Conservation (phyloP, 2,888 invertebrate genomes). For the Mesopsocus fuscifrons region DNA sequence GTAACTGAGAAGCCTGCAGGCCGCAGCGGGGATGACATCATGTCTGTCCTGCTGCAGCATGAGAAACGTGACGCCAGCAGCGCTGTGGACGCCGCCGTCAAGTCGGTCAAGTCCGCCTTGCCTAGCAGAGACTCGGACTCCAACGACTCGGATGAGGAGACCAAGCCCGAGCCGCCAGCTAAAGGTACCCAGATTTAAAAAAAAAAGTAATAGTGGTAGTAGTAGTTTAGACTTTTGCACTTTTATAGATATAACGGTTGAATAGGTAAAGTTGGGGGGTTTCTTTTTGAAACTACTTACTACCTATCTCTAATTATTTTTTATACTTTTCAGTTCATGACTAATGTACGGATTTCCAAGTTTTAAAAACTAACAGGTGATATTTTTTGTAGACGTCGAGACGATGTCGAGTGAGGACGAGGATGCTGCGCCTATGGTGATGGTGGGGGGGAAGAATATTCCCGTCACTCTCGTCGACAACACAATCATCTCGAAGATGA, state of each 20-base stretch:
- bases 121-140: slow-evolving; percentile 32
- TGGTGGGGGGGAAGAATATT: slow-evolving; percentile 59
- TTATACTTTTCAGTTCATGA: no score
- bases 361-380: no score
- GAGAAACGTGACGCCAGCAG: slow-evolving; percentile 52
- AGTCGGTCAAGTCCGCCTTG: slow-evolving; percentile 20
- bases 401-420: slow-evolving; percentile 61
- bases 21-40: slow-evolving; percentile 53
- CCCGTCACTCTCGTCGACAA: slow-evolving; percentile 73
- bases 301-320: no score
- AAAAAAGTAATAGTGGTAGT: no score
- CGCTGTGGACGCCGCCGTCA: slow-evolving; percentile 36
- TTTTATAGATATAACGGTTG: no score
- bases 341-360: no score
- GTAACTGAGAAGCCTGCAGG: slow-evolving; percentile 20
- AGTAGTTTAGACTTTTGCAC: slow-evolving; percentile 12
- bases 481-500: slow-evolving; percentile 75
- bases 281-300: no score
- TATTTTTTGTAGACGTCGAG: no score
- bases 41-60: slow-evolving; percentile 77
- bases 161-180: slow-evolving; percentile 13
- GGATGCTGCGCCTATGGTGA: slow-evolving; percentile 61
- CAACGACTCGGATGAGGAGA: slow-evolving; percentile 71
- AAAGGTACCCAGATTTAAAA: no score
- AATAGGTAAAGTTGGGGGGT: no score